phyloP scores from a whole-genome alignment of 2,113 vertebrate genomes.

The Balaenoptera acutorostrata region DNA sequence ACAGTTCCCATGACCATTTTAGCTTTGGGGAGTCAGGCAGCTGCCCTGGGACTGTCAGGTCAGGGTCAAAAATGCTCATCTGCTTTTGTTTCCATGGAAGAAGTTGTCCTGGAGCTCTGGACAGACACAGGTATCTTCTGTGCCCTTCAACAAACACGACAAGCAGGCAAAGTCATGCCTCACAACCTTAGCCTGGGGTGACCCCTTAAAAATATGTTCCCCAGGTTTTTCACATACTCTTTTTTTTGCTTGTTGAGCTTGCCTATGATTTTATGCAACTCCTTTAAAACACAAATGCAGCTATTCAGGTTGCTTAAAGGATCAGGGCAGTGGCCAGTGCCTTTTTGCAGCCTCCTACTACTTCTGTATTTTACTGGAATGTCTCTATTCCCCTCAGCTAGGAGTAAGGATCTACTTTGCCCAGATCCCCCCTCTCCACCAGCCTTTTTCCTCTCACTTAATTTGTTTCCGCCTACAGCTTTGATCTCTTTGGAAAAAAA shows the following conservation, averaged over 20 bases:
- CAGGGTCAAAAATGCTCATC: background rate
- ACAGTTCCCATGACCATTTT: background rate
- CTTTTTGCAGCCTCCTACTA: background rate
- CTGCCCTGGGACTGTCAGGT: background rate
- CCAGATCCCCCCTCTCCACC: background rate
- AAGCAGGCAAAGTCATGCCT: background rate
- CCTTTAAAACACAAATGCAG: background rate
- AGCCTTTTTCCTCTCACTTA: background rate
- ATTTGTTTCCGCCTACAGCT: background rate
- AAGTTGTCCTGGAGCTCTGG: background rate
- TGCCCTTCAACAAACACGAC: background rate
- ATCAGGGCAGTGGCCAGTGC: background rate
- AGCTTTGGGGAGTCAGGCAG: background rate
- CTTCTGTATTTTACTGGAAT: background rate
- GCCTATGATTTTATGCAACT: background rate
- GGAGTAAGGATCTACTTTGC: background rate
- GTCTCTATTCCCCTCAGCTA: background rate
- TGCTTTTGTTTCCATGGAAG: background rate
- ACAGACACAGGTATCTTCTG: background rate
- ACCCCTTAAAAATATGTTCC: background rate
- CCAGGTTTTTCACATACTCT: background rate
- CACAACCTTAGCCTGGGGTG: background rate
- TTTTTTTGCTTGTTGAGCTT: background rate
- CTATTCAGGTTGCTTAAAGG: background rate
- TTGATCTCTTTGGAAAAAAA: conserved; percentile 42